These are phyloP conservation scores for Leucopsar rothschildi DNA, from an alignment of 2,113 vertebrate species.

Conservation along the genomic window DNA sequence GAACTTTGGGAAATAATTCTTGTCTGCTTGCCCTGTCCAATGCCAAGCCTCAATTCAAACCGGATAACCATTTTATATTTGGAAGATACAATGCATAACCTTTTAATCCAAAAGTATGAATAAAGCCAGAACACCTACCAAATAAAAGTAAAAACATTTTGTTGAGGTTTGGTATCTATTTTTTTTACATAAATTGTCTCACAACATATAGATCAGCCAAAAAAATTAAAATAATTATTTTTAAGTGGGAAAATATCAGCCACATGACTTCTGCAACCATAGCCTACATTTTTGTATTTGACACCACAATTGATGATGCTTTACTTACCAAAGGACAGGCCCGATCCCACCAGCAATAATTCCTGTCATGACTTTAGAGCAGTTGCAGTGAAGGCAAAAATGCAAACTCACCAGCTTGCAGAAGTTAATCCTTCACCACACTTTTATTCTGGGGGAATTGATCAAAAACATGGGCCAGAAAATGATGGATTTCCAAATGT, in stretches of 20 bases:
- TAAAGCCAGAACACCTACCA: not conserved
- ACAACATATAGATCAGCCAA: not conserved
- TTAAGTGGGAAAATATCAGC: not conserved
- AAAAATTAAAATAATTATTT: not conserved
- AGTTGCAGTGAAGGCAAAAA: not conserved
- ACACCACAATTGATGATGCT: not conserved
- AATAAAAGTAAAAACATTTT: not conserved
- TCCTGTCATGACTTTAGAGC: not conserved
- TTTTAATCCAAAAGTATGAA: not conserved
- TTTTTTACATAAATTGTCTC: not conserved
- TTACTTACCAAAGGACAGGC: not conserved
- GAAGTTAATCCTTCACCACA: not conserved
- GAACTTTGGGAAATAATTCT: not conserved
- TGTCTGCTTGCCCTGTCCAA: not conserved
- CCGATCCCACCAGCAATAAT: not conserved
- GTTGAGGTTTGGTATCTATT: not conserved
- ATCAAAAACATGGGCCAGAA: not conserved
- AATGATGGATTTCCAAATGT: not conserved
- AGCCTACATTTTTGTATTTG: not conserved
- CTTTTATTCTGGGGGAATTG: not conserved
- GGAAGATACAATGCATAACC: not conserved
- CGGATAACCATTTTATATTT: not conserved
- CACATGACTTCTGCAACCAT: not conserved
- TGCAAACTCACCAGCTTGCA: not conserved
- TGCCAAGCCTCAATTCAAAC: not conserved